A percentile compares a stretch with the other conserved stretches of the same genome.
Evolutionary conservation across 2,797 vertebrate genomes (phyloP).

Genomic region (Helarctos malayanus): DNA sequence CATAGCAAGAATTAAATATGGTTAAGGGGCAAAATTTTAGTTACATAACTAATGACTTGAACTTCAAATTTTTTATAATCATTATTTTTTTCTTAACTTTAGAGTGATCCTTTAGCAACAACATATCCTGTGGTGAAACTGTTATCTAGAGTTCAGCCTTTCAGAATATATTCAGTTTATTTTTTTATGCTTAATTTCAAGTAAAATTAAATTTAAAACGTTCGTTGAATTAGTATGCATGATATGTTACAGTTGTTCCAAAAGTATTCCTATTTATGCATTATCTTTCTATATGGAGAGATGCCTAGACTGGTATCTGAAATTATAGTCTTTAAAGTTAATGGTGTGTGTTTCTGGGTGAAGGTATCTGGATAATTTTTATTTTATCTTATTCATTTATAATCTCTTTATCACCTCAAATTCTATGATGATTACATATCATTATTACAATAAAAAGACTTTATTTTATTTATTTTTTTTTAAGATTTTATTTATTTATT

Average conservation of each 20-base stretch:
- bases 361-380: background rate
- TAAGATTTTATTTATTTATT: too few relatives aligned
- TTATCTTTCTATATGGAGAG: background rate
- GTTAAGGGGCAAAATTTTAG: slow-evolving; percentile 12
- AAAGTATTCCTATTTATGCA: background rate
- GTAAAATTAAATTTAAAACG: slow-evolving; percentile 9
- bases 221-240: background rate
- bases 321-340: background rate
- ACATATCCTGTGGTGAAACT: background rate
- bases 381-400: slow-evolving; percentile 10
- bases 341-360: background rate
- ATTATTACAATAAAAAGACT: background rate
- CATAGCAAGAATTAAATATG: background rate
- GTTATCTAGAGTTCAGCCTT: background rate
- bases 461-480: background rate
- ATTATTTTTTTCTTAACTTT: background rate
- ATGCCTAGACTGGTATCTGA: background rate
- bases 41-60: slow-evolving; percentile 35
- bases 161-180: slow-evolving; percentile 40
- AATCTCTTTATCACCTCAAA: background rate
- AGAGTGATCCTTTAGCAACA: background rate
- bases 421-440: background rate
- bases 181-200: slow-evolving; percentile 27
- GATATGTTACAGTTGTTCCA: background rate
- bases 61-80: slow-evolving; percentile 28